phyloP scores from a whole-genome alignment of 1,140 invertebrate genomes.

The Drosophila neocordata region DNA sequence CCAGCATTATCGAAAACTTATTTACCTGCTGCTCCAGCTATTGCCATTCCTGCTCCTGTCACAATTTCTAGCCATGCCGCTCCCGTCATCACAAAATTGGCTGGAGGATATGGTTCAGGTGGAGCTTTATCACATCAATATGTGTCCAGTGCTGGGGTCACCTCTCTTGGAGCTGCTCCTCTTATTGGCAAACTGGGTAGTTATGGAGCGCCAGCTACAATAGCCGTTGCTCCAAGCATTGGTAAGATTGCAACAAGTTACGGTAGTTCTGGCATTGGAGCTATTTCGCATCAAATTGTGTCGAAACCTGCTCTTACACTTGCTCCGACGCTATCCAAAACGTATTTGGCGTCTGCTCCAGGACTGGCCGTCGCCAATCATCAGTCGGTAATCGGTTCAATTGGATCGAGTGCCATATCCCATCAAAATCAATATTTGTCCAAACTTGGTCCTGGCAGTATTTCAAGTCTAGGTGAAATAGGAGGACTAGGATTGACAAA shows the following conservation, averaged over 20 bases:
- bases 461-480: conserved; percentile 17
- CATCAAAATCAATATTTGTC: conserved; percentile 45
- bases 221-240: conserved; percentile 31
- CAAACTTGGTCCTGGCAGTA: conserved; percentile 35
- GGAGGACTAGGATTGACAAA: conserved; percentile 43
- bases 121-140: not conserved
- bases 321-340: conserved; percentile 46
- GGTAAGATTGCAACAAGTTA: conserved; percentile 48
- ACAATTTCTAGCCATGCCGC: conserved; percentile 61
- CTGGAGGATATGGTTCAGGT: conserved; percentile 26
- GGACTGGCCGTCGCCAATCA: conserved; percentile 44
- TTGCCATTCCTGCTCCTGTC: conserved; percentile 43
- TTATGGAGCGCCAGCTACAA: conserved; percentile 14
- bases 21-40: conserved; percentile 29
- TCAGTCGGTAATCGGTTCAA: conserved; percentile 13
- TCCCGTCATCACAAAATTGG: conserved; percentile 44
- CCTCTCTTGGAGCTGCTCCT: conserved; percentile 30
- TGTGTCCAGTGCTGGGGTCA: not conserved
- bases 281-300: conserved; percentile 67
- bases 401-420: not conserved
- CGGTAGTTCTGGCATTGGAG: conserved; percentile 35
- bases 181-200: conserved; percentile 35
- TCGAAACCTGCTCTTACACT: conserved; percentile 57
- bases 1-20: conserved; percentile 12
- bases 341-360: conserved; percentile 11